These are phyloP conservation scores for Tortrix viridana DNA, from an alignment of 2,888 invertebrate species.

Conservation along the genomic window DNA sequence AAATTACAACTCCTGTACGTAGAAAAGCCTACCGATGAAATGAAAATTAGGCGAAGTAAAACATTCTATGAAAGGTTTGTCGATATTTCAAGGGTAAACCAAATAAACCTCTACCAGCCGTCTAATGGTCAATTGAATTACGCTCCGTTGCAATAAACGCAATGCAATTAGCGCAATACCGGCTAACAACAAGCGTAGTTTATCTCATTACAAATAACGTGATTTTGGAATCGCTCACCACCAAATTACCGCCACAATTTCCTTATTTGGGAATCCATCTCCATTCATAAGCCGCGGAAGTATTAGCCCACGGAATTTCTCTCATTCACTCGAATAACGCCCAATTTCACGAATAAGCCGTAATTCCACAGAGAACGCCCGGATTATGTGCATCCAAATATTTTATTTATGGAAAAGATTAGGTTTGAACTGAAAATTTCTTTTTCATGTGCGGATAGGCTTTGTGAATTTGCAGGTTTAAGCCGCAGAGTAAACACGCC, in stretches of 20 bases:
- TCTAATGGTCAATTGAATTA: conserved; percentile 7
- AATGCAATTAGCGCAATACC: conserved; percentile 22
- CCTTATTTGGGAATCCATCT: conserved; percentile 25
- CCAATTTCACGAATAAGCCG: conserved; percentile 27
- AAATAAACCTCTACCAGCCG: not conserved
- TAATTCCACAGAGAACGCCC: conserved; percentile 33
- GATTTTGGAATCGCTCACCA: conserved; percentile 24
- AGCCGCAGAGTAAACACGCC: conserved; percentile 5
- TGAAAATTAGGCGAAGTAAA: no score
- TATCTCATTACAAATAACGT: conserved; percentile 24
- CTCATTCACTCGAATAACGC: conserved; percentile 33
- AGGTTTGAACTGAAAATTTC: conserved; percentile 26
- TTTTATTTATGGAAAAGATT: conserved; percentile 35
- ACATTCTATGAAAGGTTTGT: no score
- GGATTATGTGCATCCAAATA: conserved; percentile 33
- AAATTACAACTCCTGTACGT: no score
- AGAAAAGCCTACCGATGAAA: no score
- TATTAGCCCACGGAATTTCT: conserved; percentile 26
- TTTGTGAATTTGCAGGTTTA: conserved; percentile 18
- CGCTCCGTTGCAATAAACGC: conserved; percentile 13
- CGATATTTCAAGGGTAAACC: no score
- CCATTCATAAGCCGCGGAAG: conserved; percentile 24
- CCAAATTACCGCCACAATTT: conserved; percentile 25
- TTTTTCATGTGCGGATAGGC: conserved; percentile 25
- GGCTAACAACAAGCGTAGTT: conserved; percentile 15